Conservation (phyloP, 2,888 invertebrate species). For the Microctonus brassicae region DNA sequence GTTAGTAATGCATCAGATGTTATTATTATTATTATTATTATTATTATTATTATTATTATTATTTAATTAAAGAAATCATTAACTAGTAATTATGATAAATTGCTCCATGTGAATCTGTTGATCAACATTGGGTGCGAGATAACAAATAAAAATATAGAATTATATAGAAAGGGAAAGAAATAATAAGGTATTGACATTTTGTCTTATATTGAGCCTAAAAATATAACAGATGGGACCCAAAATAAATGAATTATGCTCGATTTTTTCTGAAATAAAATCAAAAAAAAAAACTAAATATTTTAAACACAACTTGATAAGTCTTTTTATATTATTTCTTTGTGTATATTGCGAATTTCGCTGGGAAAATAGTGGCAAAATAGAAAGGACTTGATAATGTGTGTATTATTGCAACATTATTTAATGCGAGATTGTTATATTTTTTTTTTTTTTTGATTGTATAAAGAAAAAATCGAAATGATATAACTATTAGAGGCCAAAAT, state of each 20-base stretch:
- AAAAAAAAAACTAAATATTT: background rate
- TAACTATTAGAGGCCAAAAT: too few species aligned
- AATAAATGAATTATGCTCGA: background rate
- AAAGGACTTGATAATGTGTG: too few species aligned
- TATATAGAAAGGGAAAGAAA: background rate
- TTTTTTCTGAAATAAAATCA: background rate
- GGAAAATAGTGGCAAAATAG: too few species aligned
- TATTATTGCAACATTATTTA: too few species aligned
- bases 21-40: background rate
- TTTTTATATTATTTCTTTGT: background rate
- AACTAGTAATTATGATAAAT: background rate
- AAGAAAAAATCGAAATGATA: too few species aligned
- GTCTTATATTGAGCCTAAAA: background rate
- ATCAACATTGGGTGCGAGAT: background rate
- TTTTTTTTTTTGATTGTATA: too few species aligned
- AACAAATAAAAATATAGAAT: background rate
- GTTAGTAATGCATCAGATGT: constrained; percentile 1
- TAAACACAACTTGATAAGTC: background rate
- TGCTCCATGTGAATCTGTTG: background rate
- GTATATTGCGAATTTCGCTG: background rate
- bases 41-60: background rate
- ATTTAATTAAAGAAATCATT: background rate
- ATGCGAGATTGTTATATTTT: too few species aligned
- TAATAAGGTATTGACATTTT: background rate
- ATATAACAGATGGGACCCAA: background rate